phyloP scores from a whole-genome alignment of 1,140 invertebrate genomes.

The Drosophila setifemur region DNA sequence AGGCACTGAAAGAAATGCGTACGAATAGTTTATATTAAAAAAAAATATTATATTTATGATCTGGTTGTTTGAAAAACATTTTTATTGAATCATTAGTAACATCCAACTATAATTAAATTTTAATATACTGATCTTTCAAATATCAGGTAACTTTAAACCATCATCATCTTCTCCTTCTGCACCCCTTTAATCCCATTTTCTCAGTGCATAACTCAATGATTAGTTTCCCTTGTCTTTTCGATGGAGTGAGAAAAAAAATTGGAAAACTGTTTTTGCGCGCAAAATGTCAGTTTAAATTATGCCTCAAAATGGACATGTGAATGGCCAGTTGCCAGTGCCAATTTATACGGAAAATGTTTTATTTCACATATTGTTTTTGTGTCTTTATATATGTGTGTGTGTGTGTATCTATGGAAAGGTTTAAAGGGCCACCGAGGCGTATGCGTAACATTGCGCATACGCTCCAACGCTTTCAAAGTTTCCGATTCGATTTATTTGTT shows the following conservation, averaged over 20 bases:
- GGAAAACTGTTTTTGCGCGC: slow-evolving; percentile 34
- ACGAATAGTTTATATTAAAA: too few species aligned
- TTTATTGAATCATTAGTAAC: too few species aligned
- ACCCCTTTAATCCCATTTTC: neutral
- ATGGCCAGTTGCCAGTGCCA: slow-evolving; percentile 58
- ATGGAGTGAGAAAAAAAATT: slow-evolving; percentile 15
- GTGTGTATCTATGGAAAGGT: neutral
- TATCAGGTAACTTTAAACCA: too few species aligned
- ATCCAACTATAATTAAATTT: too few species aligned
- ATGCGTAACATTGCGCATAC: slow-evolving; percentile 57
- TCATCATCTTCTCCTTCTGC: too few species aligned
- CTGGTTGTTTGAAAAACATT: too few species aligned
- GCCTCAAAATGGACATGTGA: slow-evolving; percentile 62
- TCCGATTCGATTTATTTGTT: slow-evolving; percentile 22
- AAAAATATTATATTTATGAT: too few species aligned
- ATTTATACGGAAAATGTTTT: slow-evolving; percentile 22
- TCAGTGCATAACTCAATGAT: slow-evolving; percentile 20
- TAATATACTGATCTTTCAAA: too few species aligned
- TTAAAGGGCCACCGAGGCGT: slow-evolving; percentile 43
- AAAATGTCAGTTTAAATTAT: slow-evolving; percentile 72
- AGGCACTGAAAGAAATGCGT: slow-evolving; percentile 47
- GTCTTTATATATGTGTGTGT: slow-evolving; percentile 9
- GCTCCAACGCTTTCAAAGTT: slow-evolving; percentile 11
- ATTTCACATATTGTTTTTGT: neutral
- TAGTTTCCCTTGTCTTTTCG: slow-evolving; percentile 9